Conservation (phyloP, 2,113 vertebrate species). For the Alligator mississippiensis region DNA sequence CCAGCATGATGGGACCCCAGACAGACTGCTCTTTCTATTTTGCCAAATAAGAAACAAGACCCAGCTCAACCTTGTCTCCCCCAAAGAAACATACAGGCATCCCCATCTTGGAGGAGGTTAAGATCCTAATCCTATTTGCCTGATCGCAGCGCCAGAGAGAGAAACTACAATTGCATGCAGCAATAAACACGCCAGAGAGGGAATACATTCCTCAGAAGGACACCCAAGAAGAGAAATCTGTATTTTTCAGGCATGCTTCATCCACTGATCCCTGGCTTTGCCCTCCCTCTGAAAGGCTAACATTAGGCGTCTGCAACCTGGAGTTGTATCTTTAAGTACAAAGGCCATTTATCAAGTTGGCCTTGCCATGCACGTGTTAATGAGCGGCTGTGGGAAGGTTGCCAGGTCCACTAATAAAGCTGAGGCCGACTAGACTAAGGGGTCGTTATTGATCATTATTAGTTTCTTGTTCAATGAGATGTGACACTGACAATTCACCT, state of each 20-base stretch:
- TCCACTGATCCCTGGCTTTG: rapidly evolving
- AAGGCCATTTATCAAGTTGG: background rate
- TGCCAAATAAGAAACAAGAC: background rate
- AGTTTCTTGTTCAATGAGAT: background rate
- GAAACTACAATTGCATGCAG: background rate
- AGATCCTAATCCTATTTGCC: background rate
- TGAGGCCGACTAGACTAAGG: background rate
- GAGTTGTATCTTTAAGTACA: background rate
- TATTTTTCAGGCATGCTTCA: background rate
- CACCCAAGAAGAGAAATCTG: background rate
- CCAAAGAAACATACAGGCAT: background rate
- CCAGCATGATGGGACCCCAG: background rate
- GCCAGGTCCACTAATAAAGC: background rate
- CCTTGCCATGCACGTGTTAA: background rate
- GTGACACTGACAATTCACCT: background rate
- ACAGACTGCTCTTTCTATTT: background rate
- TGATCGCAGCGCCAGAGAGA: background rate
- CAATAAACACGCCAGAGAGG: background rate
- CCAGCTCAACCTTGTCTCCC: background rate
- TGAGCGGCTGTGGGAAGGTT: background rate
- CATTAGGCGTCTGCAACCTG: background rate
- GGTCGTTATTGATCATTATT: background rate
- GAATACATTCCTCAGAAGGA: background rate
- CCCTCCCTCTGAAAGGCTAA: background rate
- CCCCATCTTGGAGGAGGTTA: background rate